Conservation (phyloP, 2,888 invertebrate species). For the Digitonthophagus gazella region DNA sequence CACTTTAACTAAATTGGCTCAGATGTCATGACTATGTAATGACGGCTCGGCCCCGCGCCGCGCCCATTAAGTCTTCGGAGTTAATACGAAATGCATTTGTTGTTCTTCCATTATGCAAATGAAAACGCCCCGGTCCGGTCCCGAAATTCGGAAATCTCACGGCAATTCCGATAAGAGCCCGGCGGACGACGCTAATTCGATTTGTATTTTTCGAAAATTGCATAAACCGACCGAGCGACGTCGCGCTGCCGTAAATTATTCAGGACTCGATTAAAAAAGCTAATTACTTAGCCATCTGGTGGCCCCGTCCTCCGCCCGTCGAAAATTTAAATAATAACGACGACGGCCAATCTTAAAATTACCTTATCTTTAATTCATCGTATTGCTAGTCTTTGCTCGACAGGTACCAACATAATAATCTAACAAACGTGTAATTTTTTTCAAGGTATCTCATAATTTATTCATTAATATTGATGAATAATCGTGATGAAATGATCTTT, state of each 20-base stretch:
- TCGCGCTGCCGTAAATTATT: neutral
- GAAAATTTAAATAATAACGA: conserved; percentile 16
- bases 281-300: conserved; percentile 15
- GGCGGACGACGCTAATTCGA: neutral
- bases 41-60: conserved; percentile 43
- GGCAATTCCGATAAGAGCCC: neutral
- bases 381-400: neutral
- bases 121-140: conserved; percentile 45
- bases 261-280: conserved; percentile 11
- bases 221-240: neutral
- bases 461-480: neutral
- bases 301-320: neutral
- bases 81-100: conserved; percentile 55
- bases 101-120: conserved; percentile 55
- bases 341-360: conserved; percentile 16
- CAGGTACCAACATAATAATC: neutral
- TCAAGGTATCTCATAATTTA: neutral
- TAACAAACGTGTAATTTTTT: neutral
- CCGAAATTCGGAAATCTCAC: neutral
- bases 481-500: too few relatives aligned
- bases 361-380: conserved; percentile 18
- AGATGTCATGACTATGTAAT: conserved; percentile 52
- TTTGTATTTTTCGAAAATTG: neutral
- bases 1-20: conserved; percentile 51
- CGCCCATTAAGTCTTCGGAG: conserved; percentile 53